phyloP scores from a whole-genome alignment of 1,140 invertebrate genomes.

The Sitodiplosis mosellana region DNA sequence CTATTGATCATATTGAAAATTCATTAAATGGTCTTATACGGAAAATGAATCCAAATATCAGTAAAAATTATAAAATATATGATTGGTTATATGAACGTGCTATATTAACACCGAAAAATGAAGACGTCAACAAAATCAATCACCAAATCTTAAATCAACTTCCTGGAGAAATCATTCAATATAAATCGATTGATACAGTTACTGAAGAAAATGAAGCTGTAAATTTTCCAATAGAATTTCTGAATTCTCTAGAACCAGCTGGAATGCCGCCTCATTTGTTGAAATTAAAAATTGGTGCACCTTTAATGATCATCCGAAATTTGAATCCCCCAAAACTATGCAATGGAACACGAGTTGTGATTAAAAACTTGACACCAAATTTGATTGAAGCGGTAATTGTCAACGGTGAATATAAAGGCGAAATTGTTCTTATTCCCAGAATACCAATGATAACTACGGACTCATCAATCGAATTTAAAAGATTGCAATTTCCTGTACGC shows the following conservation, averaged over 20 bases:
- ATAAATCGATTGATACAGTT: constrained; percentile 22
- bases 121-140: constrained; percentile 19
- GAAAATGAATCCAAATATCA: constrained; percentile 20
- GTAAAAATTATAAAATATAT: constrained; percentile 21
- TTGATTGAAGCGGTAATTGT: constrained; percentile 28
- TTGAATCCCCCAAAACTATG: constrained; percentile 25
- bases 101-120: constrained; percentile 19
- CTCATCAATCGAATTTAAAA: constrained; percentile 25
- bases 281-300: constrained; percentile 23
- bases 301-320: constrained; percentile 23
- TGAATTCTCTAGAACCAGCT: constrained; percentile 23
- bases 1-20: constrained; percentile 20
- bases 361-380: constrained; percentile 23
- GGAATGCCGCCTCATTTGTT: constrained; percentile 22
- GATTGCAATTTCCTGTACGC: constrained; percentile 25
- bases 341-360: constrained; percentile 25
- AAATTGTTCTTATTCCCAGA: constrained; percentile 25
- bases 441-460: constrained; percentile 27
- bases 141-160: constrained; percentile 15
- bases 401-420: constrained; percentile 23
- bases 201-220: constrained; percentile 17
- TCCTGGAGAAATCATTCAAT: constrained; percentile 13
- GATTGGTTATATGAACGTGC: constrained; percentile 16
- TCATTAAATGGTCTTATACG: no score
- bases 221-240: constrained; percentile 26